These are phyloP conservation scores for Melanerpes aurifrons DNA, from an alignment of 2,113 vertebrate genomes.

Conservation along the genomic window DNA sequence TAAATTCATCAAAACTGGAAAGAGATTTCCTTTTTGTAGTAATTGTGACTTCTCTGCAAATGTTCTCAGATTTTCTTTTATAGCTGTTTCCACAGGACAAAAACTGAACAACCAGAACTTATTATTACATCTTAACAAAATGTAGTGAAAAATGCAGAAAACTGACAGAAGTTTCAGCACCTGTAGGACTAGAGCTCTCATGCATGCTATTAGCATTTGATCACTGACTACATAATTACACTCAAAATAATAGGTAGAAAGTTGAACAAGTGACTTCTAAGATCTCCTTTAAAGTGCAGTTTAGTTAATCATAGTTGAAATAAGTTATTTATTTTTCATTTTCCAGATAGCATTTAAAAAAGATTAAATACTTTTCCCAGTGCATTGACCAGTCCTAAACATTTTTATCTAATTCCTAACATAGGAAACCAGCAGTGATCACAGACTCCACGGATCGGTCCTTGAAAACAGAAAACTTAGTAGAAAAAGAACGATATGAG, in stretches of 20 bases:
- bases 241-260: background rate
- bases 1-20: background rate
- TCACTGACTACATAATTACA: background rate
- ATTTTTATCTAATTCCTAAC: background rate
- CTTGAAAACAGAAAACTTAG: background rate
- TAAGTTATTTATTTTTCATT: background rate
- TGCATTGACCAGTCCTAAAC: background rate
- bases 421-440: background rate
- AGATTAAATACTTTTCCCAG: background rate
- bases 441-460: background rate
- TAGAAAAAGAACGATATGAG: background rate
- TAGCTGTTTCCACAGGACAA: background rate
- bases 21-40: background rate
- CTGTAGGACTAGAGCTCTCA: background rate
- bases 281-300: background rate
- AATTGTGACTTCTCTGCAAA: background rate
- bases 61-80: background rate
- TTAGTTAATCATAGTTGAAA: background rate
- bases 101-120: background rate
- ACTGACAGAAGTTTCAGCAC: background rate
- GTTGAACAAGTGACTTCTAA: background rate
- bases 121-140: rapidly evolving
- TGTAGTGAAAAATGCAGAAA: background rate
- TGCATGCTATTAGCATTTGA: background rate
- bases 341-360: background rate